phyloP scores from a whole-genome alignment of 2,113 vertebrate species.

The Oryzias woworae region DNA sequence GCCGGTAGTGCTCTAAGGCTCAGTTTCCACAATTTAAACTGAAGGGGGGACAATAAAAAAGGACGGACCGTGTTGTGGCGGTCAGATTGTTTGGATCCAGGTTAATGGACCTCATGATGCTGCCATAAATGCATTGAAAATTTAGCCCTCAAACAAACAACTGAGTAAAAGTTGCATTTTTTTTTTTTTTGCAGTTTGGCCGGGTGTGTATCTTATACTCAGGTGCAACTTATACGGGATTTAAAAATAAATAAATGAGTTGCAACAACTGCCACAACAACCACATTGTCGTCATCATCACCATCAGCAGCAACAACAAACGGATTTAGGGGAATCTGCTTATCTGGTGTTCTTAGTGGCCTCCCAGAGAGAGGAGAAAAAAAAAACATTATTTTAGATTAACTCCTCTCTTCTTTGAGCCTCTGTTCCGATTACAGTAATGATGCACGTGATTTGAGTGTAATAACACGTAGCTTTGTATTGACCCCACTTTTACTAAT shows the following conservation, averaged over 20 bases:
- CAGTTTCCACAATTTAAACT: slow-evolving; percentile 21
- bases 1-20: slow-evolving; percentile 23
- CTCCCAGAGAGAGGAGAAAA: slow-evolving; percentile 8
- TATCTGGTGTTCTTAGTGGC: slow-evolving; percentile 60
- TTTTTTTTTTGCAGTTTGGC: no score
- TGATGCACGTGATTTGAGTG: slow-evolving; percentile 27
- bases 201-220: no score
- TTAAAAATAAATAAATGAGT: no score
- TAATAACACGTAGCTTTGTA: slow-evolving; percentile 27
- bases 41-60: slow-evolving; percentile 2
- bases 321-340: slow-evolving; percentile 74
- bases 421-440: slow-evolving; percentile 43
- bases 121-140: no score
- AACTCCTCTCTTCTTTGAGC: slow-evolving; percentile 46
- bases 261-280: slow-evolving; percentile 12
- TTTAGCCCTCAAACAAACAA: no score
- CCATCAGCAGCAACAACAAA: slow-evolving; percentile 72
- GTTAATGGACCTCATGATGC: no score
- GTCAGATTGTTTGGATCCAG: no score
- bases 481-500: slow-evolving; percentile 19
- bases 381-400: slow-evolving; percentile 70
- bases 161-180: no score
- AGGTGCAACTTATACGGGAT: no score
- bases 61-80: no score
- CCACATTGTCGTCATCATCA: slow-evolving; percentile 59